A percentile compares a stretch with the other conserved stretches of the same genome.
Conservation (phyloP, 2,888 invertebrate genomes). For the Arenicola marina region DNA sequence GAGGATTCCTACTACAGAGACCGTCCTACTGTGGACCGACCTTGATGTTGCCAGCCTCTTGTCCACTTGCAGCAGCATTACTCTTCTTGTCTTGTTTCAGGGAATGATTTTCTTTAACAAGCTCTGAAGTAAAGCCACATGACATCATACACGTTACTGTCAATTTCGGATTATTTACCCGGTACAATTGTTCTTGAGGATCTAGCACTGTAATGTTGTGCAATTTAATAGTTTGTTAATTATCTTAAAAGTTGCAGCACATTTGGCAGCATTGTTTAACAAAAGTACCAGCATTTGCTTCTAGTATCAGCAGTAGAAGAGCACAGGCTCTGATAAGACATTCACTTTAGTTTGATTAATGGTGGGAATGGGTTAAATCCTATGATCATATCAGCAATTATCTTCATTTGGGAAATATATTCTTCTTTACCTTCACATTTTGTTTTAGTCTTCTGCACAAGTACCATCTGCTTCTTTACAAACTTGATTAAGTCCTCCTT, state of each 20-base stretch:
- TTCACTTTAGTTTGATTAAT: no score
- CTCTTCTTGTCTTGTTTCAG: no score
- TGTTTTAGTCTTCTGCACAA: constrained; percentile 54
- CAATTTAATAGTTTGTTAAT: not conserved
- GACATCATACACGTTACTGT: no score
- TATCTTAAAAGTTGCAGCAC: not conserved
- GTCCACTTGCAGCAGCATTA: not conserved
- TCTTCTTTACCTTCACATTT: constrained; percentile 54
- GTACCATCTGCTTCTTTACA: constrained; percentile 59
- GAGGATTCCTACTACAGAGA: no score
- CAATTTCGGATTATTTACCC: no score
- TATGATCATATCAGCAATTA: not conserved
- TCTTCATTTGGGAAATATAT: not conserved
- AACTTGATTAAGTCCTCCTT: constrained; percentile 60
- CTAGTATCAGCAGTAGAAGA: not conserved
- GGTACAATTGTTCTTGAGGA: no score
- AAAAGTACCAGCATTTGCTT: not conserved
- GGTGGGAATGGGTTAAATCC: not conserved
- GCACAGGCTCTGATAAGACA: not conserved
- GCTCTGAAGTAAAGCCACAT: not conserved
- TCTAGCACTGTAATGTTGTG: not conserved
- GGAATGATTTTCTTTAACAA: not conserved
- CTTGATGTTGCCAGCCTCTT: not conserved
- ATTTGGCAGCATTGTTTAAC: not conserved
- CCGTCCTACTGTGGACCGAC: no score